Evolutionary conservation across 2,888 invertebrate genomes (phyloP), one percentile per base, ranked within the genome.

Genomic region (Drosophila subquinaria): DNA sequence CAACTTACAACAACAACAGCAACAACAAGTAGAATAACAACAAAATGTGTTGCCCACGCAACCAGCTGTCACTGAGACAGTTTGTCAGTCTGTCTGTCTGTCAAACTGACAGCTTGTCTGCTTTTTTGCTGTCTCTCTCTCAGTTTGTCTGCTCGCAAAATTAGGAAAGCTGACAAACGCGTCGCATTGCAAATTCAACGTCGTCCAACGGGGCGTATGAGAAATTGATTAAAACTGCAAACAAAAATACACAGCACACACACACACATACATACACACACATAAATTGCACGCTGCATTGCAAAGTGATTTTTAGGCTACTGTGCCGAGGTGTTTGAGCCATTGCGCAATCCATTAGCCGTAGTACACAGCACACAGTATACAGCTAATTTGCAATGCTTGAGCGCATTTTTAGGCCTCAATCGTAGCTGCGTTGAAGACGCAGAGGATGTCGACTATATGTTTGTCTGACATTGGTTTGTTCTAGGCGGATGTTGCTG

Each of bases 351-450:
- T 60, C 63, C 75, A 63, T 51, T 51, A 36, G 51, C 51, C 55
- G 15, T 35, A 43, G 55, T 23, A 53, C 55, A 40, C 69, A 23
- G 23, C 2, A 1, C 23, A 23, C 23, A 23, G 23, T 4, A 23
- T 5, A 27, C 27, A 27, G 75, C 63, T 68, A 86, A 85, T 85
- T 85, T 73, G 71, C 67, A 84, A 88, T 87, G 86, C 83, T 86
- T 86, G 74, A 83, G 83, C 79, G 86, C 50, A 59, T 88, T 87
- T 87, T 75, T 88, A 75, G 88, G 85, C 74, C 61, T 66, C 6
- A 57, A 17, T 13, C 38, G 27, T 20, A 13, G n/a, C 55, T 55
- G 73, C 56, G 11, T 23, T 23, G 36, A 43, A 70, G 83, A 86
- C 33, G 33, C 40, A 70, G 83, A 86, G 86, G 85, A 85, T 85